Percentiles rank a stretch among this genome's conserved stretches.
phyloP scores from a whole-genome alignment of 2,888 invertebrate species.

The Idaea dimidiata region DNA sequence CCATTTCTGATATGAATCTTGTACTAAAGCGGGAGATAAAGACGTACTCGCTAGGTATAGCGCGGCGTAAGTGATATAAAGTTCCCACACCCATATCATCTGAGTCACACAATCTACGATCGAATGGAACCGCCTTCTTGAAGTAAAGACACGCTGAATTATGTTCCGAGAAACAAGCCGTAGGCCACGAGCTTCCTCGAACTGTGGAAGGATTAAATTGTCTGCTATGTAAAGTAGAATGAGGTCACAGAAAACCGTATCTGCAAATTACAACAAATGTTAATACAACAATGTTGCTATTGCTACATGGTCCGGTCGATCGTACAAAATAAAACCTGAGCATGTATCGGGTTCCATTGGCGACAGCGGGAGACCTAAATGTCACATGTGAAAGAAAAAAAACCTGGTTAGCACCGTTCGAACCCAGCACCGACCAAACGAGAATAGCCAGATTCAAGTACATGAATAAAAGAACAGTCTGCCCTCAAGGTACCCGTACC shows the following conservation, averaged over 20 bases:
- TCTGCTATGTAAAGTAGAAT: conserved; percentile 47
- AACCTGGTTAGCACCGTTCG: conserved; percentile 60
- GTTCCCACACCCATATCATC: conserved; percentile 69
- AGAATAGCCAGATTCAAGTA: conserved; percentile 65
- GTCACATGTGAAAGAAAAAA: conserved; percentile 50
- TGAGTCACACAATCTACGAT: conserved; percentile 66
- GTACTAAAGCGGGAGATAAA: conserved; percentile 56
- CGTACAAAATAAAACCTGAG: conserved; percentile 33
- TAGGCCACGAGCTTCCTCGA: conserved; percentile 41
- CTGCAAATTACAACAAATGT: conserved; percentile 31
- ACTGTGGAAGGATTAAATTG: conserved; percentile 45
- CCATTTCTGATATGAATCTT: conserved; percentile 54
- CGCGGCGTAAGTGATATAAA: conserved; percentile 49
- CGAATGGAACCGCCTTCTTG: conserved; percentile 61
- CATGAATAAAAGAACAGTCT: conserved; percentile 65
- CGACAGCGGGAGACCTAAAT: conserved; percentile 42
- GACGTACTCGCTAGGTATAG: conserved; percentile 45
- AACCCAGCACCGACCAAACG: conserved; percentile 55
- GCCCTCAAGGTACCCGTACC: conserved; percentile 47
- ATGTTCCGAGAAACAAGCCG: conserved; percentile 51
- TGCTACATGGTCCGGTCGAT: conserved; percentile 29
- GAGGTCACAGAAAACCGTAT: conserved; percentile 38
- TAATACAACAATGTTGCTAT: conserved; percentile 34
- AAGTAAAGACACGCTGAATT: conserved; percentile 58
- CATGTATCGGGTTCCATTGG: conserved; percentile 33